Conservation (phyloP, 2,113 vertebrate species). For the Anolis carolinensis region DNA sequence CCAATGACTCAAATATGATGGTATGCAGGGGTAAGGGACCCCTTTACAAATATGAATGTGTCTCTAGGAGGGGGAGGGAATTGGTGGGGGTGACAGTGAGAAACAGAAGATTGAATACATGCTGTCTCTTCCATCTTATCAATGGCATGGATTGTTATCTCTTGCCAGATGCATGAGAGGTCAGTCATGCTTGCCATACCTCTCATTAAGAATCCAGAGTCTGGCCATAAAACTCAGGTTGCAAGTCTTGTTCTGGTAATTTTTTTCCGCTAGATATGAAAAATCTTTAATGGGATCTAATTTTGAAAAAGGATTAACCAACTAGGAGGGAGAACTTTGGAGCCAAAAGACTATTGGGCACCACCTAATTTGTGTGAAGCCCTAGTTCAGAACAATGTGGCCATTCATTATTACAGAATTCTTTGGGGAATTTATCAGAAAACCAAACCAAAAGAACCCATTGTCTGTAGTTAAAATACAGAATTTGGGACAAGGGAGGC, state of each 20-base stretch:
- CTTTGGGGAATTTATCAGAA: neutral
- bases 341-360: neutral
- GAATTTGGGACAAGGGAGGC: neutral
- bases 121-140: neutral
- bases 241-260: neutral
- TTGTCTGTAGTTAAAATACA: neutral
- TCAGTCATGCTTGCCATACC: neutral
- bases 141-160: neutral
- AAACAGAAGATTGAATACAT: neutral
- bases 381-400: neutral
- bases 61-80: neutral
- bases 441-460: neutral
- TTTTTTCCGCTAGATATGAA: neutral
- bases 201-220: neutral
- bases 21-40: neutral
- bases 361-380: constrained; percentile 21
- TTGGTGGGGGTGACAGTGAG: neutral
- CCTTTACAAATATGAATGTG: neutral
- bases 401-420: neutral
- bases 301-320: neutral
- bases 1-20: neutral
- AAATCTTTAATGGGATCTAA: neutral
- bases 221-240: neutral
- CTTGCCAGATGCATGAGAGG: neutral
- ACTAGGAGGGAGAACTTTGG: neutral